phyloP scores from a whole-genome alignment of 1,140 invertebrate species.

The Alviniconcha marisindica region DNA sequence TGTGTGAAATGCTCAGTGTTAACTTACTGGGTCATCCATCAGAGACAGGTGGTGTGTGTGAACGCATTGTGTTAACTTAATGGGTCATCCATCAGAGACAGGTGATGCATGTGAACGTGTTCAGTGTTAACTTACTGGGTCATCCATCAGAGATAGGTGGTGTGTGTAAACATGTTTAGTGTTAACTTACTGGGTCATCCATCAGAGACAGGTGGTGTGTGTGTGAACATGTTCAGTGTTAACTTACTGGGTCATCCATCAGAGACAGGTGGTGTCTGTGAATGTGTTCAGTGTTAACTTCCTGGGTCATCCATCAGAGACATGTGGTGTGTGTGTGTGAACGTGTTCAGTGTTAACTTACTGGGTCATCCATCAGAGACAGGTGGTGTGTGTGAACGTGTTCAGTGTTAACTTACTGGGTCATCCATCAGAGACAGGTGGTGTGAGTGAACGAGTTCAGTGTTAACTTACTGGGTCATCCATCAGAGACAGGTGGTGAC shows the following conservation, averaged over 20 bases:
- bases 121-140: too few species aligned
- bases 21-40: too few species aligned
- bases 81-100: too few species aligned
- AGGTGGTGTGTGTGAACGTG: too few species aligned
- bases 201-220: too few species aligned
- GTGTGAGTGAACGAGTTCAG: not conserved
- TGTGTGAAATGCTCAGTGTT: not conserved
- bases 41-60: too few species aligned
- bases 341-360: not conserved
- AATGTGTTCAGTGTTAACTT: too few species aligned
- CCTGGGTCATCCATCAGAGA: not conserved
- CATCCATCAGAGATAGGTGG: not conserved
- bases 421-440: not conserved
- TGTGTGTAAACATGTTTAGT: not conserved
- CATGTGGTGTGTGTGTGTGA: not conserved
- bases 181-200: too few species aligned
- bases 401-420: not conserved
- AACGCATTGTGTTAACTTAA: too few species aligned
- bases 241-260: too few species aligned
- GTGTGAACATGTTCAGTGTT: too few species aligned
- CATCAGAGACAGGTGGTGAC: constrained; percentile 8
- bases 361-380: not conserved
- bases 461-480: not conserved
- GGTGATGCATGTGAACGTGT: not conserved
- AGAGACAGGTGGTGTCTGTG: too few species aligned